Evolutionary conservation across 92 coral and sea anemone species (phyloP), one percentile per base, ranked within the genome.

Genomic region (Epizoanthus ramosus): DNA sequence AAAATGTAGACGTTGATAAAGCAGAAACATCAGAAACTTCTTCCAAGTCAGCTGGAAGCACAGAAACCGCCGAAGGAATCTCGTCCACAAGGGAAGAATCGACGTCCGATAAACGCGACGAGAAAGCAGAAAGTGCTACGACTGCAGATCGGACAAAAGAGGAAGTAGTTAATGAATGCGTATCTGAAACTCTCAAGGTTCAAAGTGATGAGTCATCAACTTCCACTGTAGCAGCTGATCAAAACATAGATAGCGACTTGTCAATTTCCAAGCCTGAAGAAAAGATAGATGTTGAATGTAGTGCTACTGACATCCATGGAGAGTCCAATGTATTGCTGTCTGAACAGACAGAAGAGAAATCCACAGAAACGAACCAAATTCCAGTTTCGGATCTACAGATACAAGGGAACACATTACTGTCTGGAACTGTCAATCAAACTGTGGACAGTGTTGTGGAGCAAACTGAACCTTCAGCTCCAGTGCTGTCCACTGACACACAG

Each of bases 391-490:
- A 58, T 43, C 47, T 25, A 2, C 15, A 74, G 58, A 24, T 12
- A 5, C 63, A 21, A 68, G 87, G 23, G 71, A 56, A 43, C 12
- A 79, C 18, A 43, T 65, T 28, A 24, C 73, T 59, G 84, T 63
- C 71, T 74, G 79, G 39, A 23, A 56, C 23, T 74, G 47, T 74
- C 24, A 16, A 22, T 53, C 79, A 74, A 74, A 74, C 18, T 57
- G 22, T 74, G 64, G 79, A 56, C 59, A 74, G 22, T 65, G 39
- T 0, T 21, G 16, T 60, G 82, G 82, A 22, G 17, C 50, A 60
- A 23, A 21, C 39, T 3, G 59, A 77, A 19, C 82, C 82, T 60
- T 77, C 59, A 9, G 71, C 82, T 21, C 82, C 82, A 37, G 31
- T 19, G 5, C 52, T 77, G 16, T 41, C 33, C 28, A 22, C 0